Percentiles rank a stretch among this genome's conserved stretches.
phyloP scores from a whole-genome alignment of 2,797 vertebrate genomes.

The Vipera latastei region DNA sequence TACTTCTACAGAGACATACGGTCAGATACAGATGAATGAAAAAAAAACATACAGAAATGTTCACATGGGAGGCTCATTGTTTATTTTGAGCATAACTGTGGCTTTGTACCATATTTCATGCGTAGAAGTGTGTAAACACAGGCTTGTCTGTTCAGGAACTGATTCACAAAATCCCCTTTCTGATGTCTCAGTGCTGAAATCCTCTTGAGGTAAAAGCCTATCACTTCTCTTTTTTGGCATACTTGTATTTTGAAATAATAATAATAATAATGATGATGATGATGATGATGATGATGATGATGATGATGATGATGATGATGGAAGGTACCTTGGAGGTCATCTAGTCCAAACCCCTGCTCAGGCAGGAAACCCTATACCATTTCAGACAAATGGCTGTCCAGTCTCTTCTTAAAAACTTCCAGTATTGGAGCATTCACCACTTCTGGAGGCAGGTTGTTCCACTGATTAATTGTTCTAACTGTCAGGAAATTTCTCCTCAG shows the following conservation, averaged over 20 bases:
- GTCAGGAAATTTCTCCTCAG: no score
- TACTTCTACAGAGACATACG: neutral
- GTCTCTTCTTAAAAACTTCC: no score
- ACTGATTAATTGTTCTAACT: no score
- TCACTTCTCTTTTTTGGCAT: neutral
- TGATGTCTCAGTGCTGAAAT: neutral
- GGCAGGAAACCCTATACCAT: no score
- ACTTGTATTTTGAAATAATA: neutral
- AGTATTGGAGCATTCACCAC: no score
- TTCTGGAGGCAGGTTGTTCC: no score
- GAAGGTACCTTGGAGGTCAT: no score
- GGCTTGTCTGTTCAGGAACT: conserved; percentile 3
- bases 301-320: no score
- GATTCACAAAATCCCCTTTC: neutral
- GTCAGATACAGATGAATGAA: neutral
- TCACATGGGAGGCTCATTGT: neutral
- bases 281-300: no score
- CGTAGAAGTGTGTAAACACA: neutral
- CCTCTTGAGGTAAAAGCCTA: neutral
- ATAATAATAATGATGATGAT: no score
- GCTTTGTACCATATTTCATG: neutral
- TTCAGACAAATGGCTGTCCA: no score
- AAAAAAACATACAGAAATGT: neutral
- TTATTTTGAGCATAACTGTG: conserved; percentile 12
- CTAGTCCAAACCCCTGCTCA: no score